A percentile compares a stretch with the other conserved stretches of the same genome.
Evolutionary conservation across 2,797 vertebrate species (phyloP).

Genomic region (Gambelia wislizenii): DNA sequence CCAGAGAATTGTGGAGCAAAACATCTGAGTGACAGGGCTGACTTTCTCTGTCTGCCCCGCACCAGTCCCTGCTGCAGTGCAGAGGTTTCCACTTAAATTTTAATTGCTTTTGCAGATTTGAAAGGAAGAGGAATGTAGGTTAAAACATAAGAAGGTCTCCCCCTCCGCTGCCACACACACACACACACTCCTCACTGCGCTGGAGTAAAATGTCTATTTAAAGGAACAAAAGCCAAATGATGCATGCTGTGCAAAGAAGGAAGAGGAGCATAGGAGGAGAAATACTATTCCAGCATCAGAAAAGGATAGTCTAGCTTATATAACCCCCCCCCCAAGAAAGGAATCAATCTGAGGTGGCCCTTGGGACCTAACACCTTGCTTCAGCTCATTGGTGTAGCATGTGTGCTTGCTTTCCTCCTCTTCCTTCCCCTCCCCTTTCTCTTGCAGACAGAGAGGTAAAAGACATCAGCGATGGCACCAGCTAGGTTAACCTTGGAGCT

Average conservation of each 20-base stretch:
- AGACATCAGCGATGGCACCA: background rate
- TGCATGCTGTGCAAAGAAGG: background rate
- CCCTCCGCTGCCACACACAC: background rate
- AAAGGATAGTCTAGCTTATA: conserved; percentile 12
- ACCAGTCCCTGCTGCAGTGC: conserved; percentile 23
- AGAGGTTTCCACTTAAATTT: conserved; percentile 42
- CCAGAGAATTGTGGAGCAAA: conserved; percentile 1
- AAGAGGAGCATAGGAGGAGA: background rate
- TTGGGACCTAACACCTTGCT: background rate
- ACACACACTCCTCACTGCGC: background rate
- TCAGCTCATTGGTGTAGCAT: background rate
- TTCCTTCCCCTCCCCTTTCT: too few species aligned
- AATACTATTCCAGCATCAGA: background rate
- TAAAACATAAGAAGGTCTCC: conserved; percentile 19
- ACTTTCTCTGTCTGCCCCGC: background rate
- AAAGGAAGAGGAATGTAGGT: conserved; percentile 37
- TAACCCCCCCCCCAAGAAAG: background rate
- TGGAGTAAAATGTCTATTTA: conserved; percentile 19
- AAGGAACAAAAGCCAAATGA: conserved; percentile 1
- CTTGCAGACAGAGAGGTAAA: background rate
- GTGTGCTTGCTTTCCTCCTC: background rate
- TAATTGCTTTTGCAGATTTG: conserved; percentile 51
- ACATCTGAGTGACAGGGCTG: background rate
- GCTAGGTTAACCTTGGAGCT: conserved; percentile 5
- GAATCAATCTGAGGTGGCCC: conserved; percentile 10